Percentiles rank a stretch among this genome's conserved stretches.
Evolutionary conservation across 2,797 vertebrate species (phyloP).

Genomic region (Lateolabrax maculatus): DNA sequence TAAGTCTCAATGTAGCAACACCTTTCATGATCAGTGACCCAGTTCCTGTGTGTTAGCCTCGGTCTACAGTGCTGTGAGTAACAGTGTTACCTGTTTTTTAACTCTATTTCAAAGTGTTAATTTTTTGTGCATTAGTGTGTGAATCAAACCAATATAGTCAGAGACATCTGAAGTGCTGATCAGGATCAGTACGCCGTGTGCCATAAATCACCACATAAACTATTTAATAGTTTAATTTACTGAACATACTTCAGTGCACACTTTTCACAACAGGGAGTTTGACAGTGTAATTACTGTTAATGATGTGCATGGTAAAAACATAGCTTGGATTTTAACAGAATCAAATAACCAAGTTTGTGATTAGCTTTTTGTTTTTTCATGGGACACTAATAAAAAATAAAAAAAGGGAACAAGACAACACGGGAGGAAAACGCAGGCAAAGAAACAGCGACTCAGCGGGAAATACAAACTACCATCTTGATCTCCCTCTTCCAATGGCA

Average conservation of each 20-base stretch:
- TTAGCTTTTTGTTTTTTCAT: constrained; percentile 57
- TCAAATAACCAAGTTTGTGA: constrained; percentile 41
- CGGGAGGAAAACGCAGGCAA: constrained; percentile 75
- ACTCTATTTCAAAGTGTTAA: constrained; percentile 66
- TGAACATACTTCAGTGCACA: constrained; percentile 60
- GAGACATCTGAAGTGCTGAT: constrained; percentile 42
- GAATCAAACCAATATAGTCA: constrained; percentile 62
- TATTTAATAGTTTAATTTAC: constrained; percentile 39
- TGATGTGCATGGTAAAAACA: constrained; percentile 40
- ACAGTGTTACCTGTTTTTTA: constrained; percentile 18
- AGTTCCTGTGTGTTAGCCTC: constrained; percentile 37
- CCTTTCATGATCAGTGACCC: constrained; percentile 37
- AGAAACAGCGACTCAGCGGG: constrained; percentile 74
- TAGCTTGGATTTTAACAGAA: constrained; percentile 17
- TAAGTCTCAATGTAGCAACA: constrained; percentile 58
- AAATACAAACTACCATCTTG: constrained; percentile 86
- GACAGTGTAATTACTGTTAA: constrained; percentile 67
- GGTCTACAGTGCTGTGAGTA: constrained; percentile 33
- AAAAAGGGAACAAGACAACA: constrained; percentile 42
- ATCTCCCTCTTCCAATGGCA: constrained; percentile 83
- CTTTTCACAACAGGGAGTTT: constrained; percentile 55
- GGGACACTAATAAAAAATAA: constrained; percentile 51
- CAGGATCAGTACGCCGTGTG: constrained; percentile 46
- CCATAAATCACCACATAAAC: constrained; percentile 43
- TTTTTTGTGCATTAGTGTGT: constrained; percentile 75